Conservation (phyloP, 2,888 invertebrate genomes). For the Agrochola litura region DNA sequence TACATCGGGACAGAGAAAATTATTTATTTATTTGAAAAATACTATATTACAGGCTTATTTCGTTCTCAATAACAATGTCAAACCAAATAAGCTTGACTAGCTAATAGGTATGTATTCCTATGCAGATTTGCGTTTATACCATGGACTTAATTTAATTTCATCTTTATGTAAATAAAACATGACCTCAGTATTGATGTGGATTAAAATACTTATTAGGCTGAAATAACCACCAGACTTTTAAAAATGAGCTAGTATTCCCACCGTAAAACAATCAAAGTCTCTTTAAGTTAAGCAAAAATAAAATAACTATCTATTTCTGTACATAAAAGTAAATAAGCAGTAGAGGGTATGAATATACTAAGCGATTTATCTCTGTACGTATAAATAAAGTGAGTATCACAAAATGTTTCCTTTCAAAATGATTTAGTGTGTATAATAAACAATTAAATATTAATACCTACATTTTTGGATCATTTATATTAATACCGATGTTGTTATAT, state of each 20-base stretch:
- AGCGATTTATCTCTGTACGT: conserved; percentile 67
- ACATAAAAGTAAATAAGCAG: conserved; percentile 78
- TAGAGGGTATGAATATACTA: conserved; percentile 73
- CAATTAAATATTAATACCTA: conserved; percentile 42
- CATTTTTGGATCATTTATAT: conserved; percentile 58
- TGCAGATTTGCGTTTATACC: conserved; percentile 36
- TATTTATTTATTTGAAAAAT: conserved; percentile 72
- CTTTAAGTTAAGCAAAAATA: conserved; percentile 77
- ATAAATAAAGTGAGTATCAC: conserved; percentile 66
- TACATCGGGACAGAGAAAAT: conserved; percentile 75
- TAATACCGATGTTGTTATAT: conserved; percentile 52
- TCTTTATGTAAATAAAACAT: conserved; percentile 38
- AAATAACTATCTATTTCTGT: conserved; percentile 79
- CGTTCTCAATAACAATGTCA: conserved; percentile 41
- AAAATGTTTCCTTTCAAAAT: conserved; percentile 59
- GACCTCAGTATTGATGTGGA: conserved; percentile 67
- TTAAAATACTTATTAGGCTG: conserved; percentile 77
- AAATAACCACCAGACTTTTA: conserved; percentile 86
- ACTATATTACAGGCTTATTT: conserved; percentile 51
- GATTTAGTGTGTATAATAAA: conserved; percentile 51
- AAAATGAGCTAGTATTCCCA: conserved; percentile 87
- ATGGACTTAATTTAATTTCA: conserved; percentile 40
- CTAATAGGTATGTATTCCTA: conserved; percentile 31
- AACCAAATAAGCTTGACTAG: conserved; percentile 55
- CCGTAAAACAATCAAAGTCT: conserved; percentile 87